Evolutionary conservation across 1,140 invertebrate species (phyloP).

Genomic region (Coenobita brevimanus): DNA sequence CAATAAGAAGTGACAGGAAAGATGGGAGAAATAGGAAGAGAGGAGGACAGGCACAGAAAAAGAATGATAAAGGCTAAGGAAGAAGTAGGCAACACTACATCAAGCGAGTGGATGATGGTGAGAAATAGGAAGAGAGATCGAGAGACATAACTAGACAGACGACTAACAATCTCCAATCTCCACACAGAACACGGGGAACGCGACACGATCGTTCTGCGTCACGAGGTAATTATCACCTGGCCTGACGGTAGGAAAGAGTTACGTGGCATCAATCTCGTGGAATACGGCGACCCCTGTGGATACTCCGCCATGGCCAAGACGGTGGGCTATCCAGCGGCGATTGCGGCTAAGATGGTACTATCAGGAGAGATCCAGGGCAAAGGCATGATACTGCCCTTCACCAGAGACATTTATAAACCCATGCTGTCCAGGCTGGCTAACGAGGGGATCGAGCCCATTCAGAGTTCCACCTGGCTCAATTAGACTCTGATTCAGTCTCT

Average conservation of each 20-base stretch:
- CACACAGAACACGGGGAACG: conserved; percentile 82
- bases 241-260: conserved; percentile 88
- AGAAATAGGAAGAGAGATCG: too few relatives aligned
- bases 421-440: conserved; percentile 87
- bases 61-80: too few relatives aligned
- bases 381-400: conserved; percentile 93
- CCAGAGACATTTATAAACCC: conserved; percentile 91
- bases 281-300: conserved; percentile 89
- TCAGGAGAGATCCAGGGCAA: conserved; percentile 95
- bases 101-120: too few relatives aligned
- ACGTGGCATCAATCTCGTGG: conserved; percentile 92
- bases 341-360: conserved; percentile 92
- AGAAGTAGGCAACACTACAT: too few relatives aligned
- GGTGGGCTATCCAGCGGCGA: conserved; percentile 96
- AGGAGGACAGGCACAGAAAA: too few relatives aligned
- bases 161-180: too few relatives aligned
- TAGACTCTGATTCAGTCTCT: too few relatives aligned
- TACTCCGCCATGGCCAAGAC: conserved; percentile 98
- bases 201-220: conserved; percentile 94
- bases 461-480: conserved; percentile 71
- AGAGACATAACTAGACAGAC: too few relatives aligned
- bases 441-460: conserved; percentile 89
- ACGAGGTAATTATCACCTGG: conserved; percentile 94
- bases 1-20: too few relatives aligned
- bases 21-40: too few relatives aligned